phyloP scores from a whole-genome alignment of 2,888 invertebrate species.

The Tenodera sinensis region DNA sequence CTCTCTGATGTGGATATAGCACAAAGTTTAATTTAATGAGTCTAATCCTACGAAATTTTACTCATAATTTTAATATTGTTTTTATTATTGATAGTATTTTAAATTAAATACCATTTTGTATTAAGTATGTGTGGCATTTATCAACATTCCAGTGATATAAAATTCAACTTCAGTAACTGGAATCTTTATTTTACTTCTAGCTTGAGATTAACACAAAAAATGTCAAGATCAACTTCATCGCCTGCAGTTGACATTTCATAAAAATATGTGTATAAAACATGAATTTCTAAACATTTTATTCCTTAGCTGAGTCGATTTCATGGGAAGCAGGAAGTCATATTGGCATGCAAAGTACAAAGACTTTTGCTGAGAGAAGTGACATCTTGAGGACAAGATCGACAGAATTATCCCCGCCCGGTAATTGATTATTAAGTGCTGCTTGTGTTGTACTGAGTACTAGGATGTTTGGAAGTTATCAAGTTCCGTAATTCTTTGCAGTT shows the following conservation, averaged over 20 bases:
- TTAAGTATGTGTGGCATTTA: no score
- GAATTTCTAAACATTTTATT: neutral
- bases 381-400: neutral
- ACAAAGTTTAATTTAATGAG: no score
- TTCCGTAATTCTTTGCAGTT: no score
- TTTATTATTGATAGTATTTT: no score
- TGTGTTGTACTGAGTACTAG: neutral
- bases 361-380: neutral
- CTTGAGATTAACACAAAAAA: no score
- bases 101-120: no score
- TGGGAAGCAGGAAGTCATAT: neutral
- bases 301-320: neutral
- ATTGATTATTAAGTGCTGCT: neutral
- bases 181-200: no score
- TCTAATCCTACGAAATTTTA: no score
- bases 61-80: no score
- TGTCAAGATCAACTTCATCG: neutral
- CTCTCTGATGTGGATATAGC: no score
- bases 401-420: neutral
- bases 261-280: neutral
- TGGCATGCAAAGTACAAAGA: neutral
- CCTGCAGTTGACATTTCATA: neutral
- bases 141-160: no score
- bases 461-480: neutral
- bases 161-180: no score